Evolutionary conservation across 2,113 vertebrate genomes (phyloP).

Genomic region (Tor tambroides): DNA sequence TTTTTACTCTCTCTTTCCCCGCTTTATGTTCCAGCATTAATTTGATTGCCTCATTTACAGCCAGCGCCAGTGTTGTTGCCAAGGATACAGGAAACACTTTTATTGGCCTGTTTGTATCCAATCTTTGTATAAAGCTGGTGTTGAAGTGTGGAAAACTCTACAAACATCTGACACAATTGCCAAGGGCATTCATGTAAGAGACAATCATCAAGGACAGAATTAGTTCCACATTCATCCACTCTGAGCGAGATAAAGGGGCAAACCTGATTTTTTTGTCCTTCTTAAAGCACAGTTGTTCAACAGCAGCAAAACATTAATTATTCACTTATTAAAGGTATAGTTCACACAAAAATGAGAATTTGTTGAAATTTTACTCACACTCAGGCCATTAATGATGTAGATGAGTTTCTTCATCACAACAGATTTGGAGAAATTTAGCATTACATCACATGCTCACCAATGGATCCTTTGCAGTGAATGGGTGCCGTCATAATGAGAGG

Average conservation of each 20-base stretch:
- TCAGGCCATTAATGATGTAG: too few relatives aligned
- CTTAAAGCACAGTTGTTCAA: not conserved
- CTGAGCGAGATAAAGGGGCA: not conserved
- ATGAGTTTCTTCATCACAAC: too few relatives aligned
- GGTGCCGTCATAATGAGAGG: too few relatives aligned
- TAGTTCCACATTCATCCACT: not conserved
- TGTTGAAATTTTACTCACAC: too few relatives aligned
- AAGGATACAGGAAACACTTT: conserved; percentile 76
- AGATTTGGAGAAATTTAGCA: too few relatives aligned
- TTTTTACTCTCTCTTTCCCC: conserved; percentile 60
- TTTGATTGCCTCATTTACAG: conserved; percentile 58
- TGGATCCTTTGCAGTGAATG: too few relatives aligned
- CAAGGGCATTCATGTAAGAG: not conserved
- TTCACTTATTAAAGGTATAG: not conserved
- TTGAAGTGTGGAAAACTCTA: not conserved
- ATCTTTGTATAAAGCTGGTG: conserved; percentile 54
- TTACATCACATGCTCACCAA: too few relatives aligned
- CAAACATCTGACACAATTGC: not conserved
- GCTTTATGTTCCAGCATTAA: conserved; percentile 63
- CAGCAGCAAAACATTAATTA: not conserved
- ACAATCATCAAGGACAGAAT: not conserved
- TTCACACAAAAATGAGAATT: too few relatives aligned
- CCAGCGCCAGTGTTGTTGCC: conserved; percentile 74
- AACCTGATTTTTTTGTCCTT: not conserved
- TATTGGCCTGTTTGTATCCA: conserved; percentile 76